Conservation (phyloP, 2,797 vertebrate genomes). For the Avahi laniger region DNA sequence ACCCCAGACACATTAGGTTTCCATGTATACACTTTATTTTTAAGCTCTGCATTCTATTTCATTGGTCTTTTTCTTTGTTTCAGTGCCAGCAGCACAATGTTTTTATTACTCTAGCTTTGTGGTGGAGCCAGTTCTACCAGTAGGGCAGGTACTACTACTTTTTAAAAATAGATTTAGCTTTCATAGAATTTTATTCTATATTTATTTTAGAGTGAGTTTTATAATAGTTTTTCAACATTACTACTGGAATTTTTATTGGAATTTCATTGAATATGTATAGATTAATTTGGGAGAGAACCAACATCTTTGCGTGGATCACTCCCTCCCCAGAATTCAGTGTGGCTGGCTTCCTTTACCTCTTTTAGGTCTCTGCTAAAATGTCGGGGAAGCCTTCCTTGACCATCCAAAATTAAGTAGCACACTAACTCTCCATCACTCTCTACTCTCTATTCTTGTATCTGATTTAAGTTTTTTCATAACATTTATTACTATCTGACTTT, state of each 20-base stretch:
- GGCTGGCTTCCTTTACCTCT: neutral
- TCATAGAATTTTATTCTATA: slow-evolving; percentile 3
- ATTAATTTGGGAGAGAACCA: neutral
- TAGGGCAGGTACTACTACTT: neutral
- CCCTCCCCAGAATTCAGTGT: neutral
- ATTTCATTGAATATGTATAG: neutral
- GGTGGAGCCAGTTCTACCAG: slow-evolving; percentile 60
- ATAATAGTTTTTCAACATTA: neutral
- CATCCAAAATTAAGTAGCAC: neutral
- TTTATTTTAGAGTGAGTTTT: neutral
- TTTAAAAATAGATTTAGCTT: slow-evolving; percentile 20
- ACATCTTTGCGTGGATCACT: neutral
- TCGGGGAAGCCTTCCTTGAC: neutral
- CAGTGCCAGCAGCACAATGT: neutral
- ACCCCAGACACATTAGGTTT: neutral
- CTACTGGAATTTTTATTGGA: neutral
- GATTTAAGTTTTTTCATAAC: neutral
- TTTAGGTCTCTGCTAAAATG: neutral
- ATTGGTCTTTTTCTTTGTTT: slow-evolving; percentile 13
- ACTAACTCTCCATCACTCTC: neutral
- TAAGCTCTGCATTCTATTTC: neutral
- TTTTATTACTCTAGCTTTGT: slow-evolving; percentile 48
- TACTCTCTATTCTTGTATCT: neutral
- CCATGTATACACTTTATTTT: neutral
- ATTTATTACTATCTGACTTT: neutral